phyloP scores from a whole-genome alignment of 1,140 invertebrate genomes.

The Scaptomyza graminum region DNA sequence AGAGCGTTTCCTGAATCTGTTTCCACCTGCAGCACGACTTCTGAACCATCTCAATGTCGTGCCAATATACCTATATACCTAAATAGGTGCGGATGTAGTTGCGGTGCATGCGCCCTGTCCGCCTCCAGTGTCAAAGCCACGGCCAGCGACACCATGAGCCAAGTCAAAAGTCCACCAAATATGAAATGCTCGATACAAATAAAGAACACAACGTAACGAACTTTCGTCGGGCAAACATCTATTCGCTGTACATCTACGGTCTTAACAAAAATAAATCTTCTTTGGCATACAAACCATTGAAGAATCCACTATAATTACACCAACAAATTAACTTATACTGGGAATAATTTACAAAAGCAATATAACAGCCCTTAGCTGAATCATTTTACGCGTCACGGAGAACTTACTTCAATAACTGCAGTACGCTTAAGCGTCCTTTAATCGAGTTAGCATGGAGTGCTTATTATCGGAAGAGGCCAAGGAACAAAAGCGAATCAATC shows the following conservation, averaged over 20 bases:
- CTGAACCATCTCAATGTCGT: constrained; percentile 38
- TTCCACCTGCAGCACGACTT: constrained; percentile 42
- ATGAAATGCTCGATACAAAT: constrained; percentile 29
- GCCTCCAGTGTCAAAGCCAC: constrained; percentile 44
- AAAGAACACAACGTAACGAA: constrained; percentile 47
- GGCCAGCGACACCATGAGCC: constrained; percentile 17
- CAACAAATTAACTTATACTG: not conserved
- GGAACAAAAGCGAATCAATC: constrained; percentile 99
- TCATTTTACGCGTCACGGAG: constrained; percentile 30
- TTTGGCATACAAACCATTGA: too few relatives aligned
- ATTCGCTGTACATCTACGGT: not conserved
- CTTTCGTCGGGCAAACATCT: constrained; percentile 42
- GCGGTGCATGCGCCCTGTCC: constrained; percentile 35
- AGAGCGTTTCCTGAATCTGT: constrained; percentile 53
- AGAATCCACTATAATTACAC: not conserved
- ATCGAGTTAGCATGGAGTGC: constrained; percentile 95
- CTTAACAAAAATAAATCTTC: not conserved
- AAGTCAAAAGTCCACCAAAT: constrained; percentile 28
- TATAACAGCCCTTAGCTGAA: constrained; percentile 8
- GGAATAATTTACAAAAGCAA: not conserved
- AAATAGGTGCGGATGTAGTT: constrained; percentile 1
- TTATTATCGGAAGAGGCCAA: constrained; percentile 99
- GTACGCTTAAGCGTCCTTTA: constrained; percentile 73
- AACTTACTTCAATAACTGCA: constrained; percentile 32
- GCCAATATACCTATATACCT: constrained; percentile 20